These are phyloP conservation scores for Rhopalosiphum nymphaeae DNA, from an alignment of 2,888 invertebrate genomes.

Conservation along the genomic window DNA sequence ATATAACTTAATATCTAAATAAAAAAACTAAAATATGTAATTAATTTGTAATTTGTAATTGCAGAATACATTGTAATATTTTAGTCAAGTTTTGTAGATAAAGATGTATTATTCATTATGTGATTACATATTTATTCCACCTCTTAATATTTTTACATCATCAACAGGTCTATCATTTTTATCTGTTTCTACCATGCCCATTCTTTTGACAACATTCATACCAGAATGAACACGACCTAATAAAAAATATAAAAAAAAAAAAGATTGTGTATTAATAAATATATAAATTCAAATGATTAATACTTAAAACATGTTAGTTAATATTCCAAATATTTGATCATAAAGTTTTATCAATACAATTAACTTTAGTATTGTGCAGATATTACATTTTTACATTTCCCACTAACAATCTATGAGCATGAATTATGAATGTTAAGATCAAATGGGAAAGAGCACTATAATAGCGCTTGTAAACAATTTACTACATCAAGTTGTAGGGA, in stretches of 20 bases:
- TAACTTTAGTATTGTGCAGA: background rate
- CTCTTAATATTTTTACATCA: slow-evolving; percentile 79
- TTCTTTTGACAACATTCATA: slow-evolving; percentile 91
- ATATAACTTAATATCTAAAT: background rate
- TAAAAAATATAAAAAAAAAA: slow-evolving; percentile 67
- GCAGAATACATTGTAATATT: background rate
- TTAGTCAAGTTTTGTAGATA: background rate
- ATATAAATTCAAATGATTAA: background rate
- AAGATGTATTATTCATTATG: background rate
- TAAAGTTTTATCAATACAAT: background rate
- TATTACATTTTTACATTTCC: background rate
- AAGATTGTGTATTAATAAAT: background rate
- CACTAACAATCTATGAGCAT: background rate
- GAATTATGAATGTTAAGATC: no score
- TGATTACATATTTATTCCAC: slow-evolving; percentile 42
- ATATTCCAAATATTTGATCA: background rate
- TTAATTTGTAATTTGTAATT: background rate
- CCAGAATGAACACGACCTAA: slow-evolving; percentile 83
- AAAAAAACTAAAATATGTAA: background rate
- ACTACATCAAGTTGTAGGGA: no score
- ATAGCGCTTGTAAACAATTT: no score
- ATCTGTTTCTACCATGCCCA: slow-evolving; percentile 95
- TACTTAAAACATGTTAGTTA: background rate
- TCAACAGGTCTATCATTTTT: slow-evolving; percentile 91
- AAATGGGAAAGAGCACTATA: no score